A percentile compares a stretch with the other conserved stretches of the same genome.
phyloP scores from a whole-genome alignment of 1,140 invertebrate species.

The Drosophila chauvacae region DNA sequence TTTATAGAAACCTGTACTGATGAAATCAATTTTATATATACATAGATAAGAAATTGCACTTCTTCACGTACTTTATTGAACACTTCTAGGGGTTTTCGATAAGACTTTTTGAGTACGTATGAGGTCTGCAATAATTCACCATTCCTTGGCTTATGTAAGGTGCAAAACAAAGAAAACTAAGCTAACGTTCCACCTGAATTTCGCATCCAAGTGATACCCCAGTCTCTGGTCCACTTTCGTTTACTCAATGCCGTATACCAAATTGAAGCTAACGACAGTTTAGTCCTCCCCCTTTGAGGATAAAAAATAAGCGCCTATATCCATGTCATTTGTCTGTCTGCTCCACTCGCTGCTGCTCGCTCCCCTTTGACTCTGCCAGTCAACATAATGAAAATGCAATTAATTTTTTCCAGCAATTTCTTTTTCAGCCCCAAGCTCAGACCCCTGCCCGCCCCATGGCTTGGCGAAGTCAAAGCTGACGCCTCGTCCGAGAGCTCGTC shows the following conservation, averaged over 20 bases:
- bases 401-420: constrained; percentile 84
- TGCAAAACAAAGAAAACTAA: background rate
- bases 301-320: constrained; percentile 67
- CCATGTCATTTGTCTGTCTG: constrained; percentile 80
- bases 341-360: constrained; percentile 23
- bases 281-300: constrained; percentile 25
- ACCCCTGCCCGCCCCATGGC: constrained; percentile 7
- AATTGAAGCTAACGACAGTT: constrained; percentile 51
- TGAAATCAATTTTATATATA: constrained; percentile 51
- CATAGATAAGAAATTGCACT: constrained; percentile 46
- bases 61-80: constrained; percentile 45
- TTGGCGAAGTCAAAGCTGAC: constrained; percentile 59
- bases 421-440: constrained; percentile 47
- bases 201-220: background rate
- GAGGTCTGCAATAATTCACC: constrained; percentile 20
- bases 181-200: background rate
- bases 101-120: constrained; percentile 26
- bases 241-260: constrained; percentile 23
- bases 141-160: constrained; percentile 31
- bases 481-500: constrained; percentile 38
- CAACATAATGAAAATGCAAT: constrained; percentile 85
- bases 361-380: constrained; percentile 64
- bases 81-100: constrained; percentile 48
- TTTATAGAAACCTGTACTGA: constrained; percentile 47
- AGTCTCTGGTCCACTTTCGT: constrained; percentile 20